Evolutionary conservation across 2,113 vertebrate genomes (phyloP), one percentile per base, ranked within the genome.

Genomic region (Hemiprocne comata): DNA sequence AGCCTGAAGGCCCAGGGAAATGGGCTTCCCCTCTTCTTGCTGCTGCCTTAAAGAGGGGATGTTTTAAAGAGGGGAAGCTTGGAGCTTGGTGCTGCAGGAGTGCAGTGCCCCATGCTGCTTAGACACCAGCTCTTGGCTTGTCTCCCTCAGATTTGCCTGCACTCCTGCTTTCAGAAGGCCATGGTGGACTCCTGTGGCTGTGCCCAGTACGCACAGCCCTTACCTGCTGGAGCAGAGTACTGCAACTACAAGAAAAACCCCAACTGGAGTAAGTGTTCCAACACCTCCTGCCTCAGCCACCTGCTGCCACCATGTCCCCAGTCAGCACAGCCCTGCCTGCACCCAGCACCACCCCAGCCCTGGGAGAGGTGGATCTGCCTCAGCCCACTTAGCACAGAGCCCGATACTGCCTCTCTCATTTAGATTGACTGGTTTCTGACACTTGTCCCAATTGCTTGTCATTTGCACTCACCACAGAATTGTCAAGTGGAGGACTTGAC

Each of bases 131-230:
- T 55, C 7, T 20, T 57, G 25, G 6, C 67, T 85, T 91, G 5
- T 89, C 34, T 60, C 78, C 69, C 87, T 28, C 95, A 98, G 98
- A 98, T 98, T 70, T 98, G 98, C 95, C 97, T 98, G 54, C 98
- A 98, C 90, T 98, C 98, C 9, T 98, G 98, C 82, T 98, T 98
- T 92, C 98, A 98, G 95, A 96, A 78, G 9, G 97, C 98, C 64
- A 98, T 98, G 98, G 97, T 98, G 55, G 94, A 97, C 17, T 97
- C 87, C 0, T 98, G 98, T 9, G 98, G 98, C 34, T 98, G 98
- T 2, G 98, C 98, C 44, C 98, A 98, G 87, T 98, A 98, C 0
- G 97, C 97, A 0, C 98, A 98, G 94, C 98, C 98, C 33, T 89
- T 98, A 1, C 98, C 98, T 0, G 42, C 72, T 0, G 96, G 93